Conservation (phyloP, 2,888 invertebrate genomes). For the Conistra vaccinii region DNA sequence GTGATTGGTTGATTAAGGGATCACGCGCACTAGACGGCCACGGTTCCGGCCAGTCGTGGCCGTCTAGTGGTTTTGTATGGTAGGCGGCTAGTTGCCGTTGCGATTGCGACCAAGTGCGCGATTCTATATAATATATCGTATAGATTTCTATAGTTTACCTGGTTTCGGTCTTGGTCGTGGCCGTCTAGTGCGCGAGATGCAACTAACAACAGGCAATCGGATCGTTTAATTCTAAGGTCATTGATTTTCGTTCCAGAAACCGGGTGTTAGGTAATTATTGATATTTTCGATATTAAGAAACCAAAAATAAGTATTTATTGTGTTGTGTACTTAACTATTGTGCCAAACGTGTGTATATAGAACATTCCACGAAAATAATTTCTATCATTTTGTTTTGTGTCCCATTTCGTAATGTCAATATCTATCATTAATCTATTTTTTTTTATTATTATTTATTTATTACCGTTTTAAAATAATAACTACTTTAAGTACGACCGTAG, state of each 20-base stretch:
- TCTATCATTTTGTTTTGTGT: slow-evolving; percentile 13
- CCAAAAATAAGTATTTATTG: slow-evolving; percentile 36
- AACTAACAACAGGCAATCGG: not conserved
- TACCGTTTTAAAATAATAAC: slow-evolving; percentile 15
- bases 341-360: slow-evolving; percentile 56
- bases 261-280: slow-evolving; percentile 1
- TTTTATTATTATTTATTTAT: not conserved
- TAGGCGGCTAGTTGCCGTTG: no score
- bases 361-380: slow-evolving; percentile 50
- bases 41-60: no score
- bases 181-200: no score
- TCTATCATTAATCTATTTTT: not conserved
- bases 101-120: no score
- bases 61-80: no score
- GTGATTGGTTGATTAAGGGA: no score
- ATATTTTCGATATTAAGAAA: slow-evolving; percentile 41
- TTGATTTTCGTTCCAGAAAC: slow-evolving; percentile 1
- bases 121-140: no score
- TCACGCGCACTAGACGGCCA: no score
- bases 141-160: no score
- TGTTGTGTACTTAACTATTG: slow-evolving; percentile 50
- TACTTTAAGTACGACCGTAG: not conserved
- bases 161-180: no score
- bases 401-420: slow-evolving; percentile 13
- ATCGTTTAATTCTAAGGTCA: not conserved